Evolutionary conservation across 2,113 vertebrate genomes (phyloP), one percentile per base, ranked within the genome.

Genomic region (Hystrix brachyura): DNA sequence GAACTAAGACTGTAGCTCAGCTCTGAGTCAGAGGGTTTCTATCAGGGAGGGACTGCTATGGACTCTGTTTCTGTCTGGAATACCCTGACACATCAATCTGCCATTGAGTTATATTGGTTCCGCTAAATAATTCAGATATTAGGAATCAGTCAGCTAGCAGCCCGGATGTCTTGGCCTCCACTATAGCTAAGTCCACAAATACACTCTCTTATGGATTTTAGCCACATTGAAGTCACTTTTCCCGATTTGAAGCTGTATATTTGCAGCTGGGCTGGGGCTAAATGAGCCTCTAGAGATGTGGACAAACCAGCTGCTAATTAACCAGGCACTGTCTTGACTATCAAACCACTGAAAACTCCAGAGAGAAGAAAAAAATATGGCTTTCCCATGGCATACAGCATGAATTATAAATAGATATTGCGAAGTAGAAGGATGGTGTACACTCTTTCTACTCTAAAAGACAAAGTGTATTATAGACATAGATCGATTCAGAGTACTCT

Each of bases 271-370:
- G 18, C 11, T 93, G 60, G 34, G 59, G 43, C 27, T 83, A n/a
- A 95, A 81, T 86, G 81, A 74, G 51, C 48, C 95, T 88, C 93
- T 69, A 80, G 88, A 57, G 72, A 97, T 74, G 23, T 18, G 34
- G 43, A 94, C 64, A 91, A 87, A 87, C 53, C 25, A 91, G 82
- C 55, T 95, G 86, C 89, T 97, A 95, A 97, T 96, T 96, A 97
- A 55, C 67, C 7, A 95, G 67, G 46, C 23, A 43, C 32, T 89
- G n/a, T 53, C 83, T 94, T 94, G 62, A 91, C 60, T 90, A 69
- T 57, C 64, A 3, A 0, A 83, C 59, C 69, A 90, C 53, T 46
- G 94, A 92, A 91, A 71, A 87, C 88, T 34, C 79, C n/a, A 87
- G 96, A 93, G 79, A 94, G 72, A 93, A 87, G 89, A 57, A 79